Evolutionary conservation across 1,140 invertebrate genomes (phyloP).

Genomic region (Oscheius sp.): DNA sequence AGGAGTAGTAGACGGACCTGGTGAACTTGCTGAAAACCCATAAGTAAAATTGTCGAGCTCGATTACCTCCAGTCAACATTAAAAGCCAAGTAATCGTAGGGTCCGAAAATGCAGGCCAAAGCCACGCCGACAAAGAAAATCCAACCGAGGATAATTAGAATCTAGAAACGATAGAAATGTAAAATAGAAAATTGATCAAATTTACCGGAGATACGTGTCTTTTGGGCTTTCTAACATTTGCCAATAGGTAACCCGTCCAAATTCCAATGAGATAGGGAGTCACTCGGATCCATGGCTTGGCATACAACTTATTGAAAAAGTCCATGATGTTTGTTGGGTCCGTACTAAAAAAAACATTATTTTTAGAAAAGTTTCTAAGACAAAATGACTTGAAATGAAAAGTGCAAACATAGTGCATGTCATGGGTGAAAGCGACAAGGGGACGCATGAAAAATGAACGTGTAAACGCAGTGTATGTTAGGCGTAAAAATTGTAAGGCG

Average conservation of each 20-base stretch:
- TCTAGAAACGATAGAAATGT: too few species aligned
- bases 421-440: too few species aligned
- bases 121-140: conserved; percentile 11
- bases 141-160: conserved; percentile 12
- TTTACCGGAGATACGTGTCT: neutral
- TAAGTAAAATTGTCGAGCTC: neutral
- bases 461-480: too few species aligned
- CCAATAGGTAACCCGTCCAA: neutral
- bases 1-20: conserved; percentile 34
- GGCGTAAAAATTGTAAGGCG: too few species aligned
- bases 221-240: neutral
- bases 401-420: too few species aligned
- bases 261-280: neutral
- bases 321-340: too few species aligned
- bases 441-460: too few species aligned
- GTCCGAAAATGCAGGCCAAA: conserved; percentile 15
- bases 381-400: too few species aligned
- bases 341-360: too few species aligned
- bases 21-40: conserved; percentile 30
- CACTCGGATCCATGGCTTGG: neutral
- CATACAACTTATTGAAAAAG: neutral
- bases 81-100: conserved; percentile 13
- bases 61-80: conserved; percentile 12
- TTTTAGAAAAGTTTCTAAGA: too few species aligned
- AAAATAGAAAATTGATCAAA: too few species aligned